Percentiles rank a stretch among this genome's conserved stretches.
Conservation (phyloP, 2,888 invertebrate species). For the Vannuccia rotundouncinata region DNA sequence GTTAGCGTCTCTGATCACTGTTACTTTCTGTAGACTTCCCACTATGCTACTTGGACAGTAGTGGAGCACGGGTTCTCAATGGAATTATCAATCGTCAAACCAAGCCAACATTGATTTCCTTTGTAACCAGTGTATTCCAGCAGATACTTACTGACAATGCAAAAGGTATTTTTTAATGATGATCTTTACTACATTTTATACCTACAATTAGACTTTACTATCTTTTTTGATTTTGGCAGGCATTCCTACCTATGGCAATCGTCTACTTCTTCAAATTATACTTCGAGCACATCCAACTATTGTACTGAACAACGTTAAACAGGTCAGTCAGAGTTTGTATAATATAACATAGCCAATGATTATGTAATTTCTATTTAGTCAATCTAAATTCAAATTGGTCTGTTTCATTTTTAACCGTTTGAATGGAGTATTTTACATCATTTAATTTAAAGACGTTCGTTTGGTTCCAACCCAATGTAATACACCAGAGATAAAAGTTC, state of each 20-base stretch:
- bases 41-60: not conserved
- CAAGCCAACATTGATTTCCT: not conserved
- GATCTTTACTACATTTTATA: not conserved
- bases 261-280: not conserved
- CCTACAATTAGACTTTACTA: no score
- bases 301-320: not conserved
- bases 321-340: no score
- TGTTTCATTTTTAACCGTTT: no score
- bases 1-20: no score
- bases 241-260: not conserved
- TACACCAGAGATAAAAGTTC: no score
- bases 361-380: no score
- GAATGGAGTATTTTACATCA: no score
- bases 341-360: no score
- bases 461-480: no score
- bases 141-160: not conserved
- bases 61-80: not conserved
- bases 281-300: not conserved
- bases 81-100: not conserved
- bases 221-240: no score
- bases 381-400: no score
- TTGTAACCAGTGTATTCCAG: not conserved
- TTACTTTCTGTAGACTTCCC: not conserved
- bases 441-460: no score
- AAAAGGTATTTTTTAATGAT: not conserved